Conservation (phyloP, 2,888 invertebrate species). For the Trissonchulus latispiculum region DNA sequence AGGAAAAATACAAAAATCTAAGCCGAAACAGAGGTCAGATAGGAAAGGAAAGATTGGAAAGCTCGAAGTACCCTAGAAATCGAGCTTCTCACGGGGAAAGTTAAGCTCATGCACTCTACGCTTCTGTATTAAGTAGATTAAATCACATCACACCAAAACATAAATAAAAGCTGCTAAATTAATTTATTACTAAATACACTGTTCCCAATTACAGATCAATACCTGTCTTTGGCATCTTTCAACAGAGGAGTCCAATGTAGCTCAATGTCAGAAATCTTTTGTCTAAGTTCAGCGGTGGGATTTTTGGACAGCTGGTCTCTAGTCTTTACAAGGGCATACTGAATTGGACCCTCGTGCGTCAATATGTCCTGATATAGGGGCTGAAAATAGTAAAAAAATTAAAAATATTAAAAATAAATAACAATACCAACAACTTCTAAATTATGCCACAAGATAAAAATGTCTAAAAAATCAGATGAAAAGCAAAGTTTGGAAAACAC, state of each 20-base stretch:
- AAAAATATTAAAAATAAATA: not conserved
- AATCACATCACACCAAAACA: not conserved
- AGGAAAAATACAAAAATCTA: not conserved
- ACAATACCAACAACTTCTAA: too few relatives aligned
- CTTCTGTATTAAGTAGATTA: too few relatives aligned
- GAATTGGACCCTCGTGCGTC: constrained; percentile 67
- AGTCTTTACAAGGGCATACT: constrained; percentile 84
- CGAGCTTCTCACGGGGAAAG: not conserved
- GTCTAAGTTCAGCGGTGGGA: constrained; percentile 54
- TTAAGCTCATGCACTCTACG: too few relatives aligned
- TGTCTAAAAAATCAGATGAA: not conserved
- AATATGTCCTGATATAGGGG: constrained; percentile 78
- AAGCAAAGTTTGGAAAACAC: not conserved
- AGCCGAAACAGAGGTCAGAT: too few relatives aligned
- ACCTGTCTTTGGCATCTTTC: constrained; percentile 66
- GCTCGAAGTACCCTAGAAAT: too few relatives aligned
- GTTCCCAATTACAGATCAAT: constrained; percentile 22
- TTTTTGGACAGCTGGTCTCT: constrained; percentile 54
- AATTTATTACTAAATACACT: too few relatives aligned
- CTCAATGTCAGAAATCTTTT: constrained; percentile 76
- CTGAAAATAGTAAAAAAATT: constrained; percentile 37
- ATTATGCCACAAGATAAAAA: too few relatives aligned
- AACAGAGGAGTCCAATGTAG: constrained; percentile 82
- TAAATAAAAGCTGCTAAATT: not conserved
- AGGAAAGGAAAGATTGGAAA: too few relatives aligned